phyloP scores from a whole-genome alignment of 2,888 invertebrate species.

The Mystacides longicornis region DNA sequence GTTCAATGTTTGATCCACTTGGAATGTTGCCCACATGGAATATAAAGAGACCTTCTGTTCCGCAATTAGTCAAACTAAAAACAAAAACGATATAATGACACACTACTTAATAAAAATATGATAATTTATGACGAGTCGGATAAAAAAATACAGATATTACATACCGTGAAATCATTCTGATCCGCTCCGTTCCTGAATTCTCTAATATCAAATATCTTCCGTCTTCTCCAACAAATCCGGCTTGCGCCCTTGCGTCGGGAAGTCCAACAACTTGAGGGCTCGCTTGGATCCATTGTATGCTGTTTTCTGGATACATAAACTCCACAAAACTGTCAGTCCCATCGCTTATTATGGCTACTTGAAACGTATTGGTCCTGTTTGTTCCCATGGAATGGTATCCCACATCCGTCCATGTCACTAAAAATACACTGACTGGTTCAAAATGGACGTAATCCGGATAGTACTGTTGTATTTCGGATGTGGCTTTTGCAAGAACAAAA shows the following conservation, averaged over 20 bases:
- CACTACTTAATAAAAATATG: background rate
- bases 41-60: constrained; percentile 78
- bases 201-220: constrained; percentile 67
- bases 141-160: constrained; percentile 26
- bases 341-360: constrained; percentile 59
- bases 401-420: constrained; percentile 87
- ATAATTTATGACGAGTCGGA: background rate
- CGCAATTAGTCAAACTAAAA: constrained; percentile 78
- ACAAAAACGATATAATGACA: constrained; percentile 12
- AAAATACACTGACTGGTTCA: constrained; percentile 67
- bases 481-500: constrained; percentile 57
- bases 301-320: constrained; percentile 78
- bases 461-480: constrained; percentile 61
- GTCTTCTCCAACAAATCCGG: constrained; percentile 82
- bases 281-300: constrained; percentile 88
- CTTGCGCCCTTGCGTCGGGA: constrained; percentile 88
- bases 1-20: constrained; percentile 53
- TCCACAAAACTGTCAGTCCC: constrained; percentile 77
- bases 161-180: constrained; percentile 71
- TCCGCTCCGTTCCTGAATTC: constrained; percentile 88
- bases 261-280: constrained; percentile 66
- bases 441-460: constrained; percentile 69
- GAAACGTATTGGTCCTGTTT: constrained; percentile 82
- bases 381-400: constrained; percentile 62
- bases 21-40: constrained; percentile 73